These are phyloP conservation scores for Diachasmimorpha longicaudata DNA, from an alignment of 1,140 invertebrate genomes.

Conservation along the genomic window DNA sequence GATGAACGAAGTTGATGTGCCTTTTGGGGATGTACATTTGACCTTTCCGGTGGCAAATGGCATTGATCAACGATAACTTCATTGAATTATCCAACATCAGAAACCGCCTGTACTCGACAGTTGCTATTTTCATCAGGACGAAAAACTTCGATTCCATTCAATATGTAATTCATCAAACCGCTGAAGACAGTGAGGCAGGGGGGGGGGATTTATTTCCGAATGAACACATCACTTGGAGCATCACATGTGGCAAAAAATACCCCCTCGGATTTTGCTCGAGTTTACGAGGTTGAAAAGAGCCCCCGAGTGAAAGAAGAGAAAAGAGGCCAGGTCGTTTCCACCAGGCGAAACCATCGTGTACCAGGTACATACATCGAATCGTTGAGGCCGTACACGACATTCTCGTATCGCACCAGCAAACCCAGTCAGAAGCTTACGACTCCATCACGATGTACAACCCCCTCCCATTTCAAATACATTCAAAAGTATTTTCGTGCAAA, in stretches of 20 bases:
- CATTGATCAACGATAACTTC: too few species aligned
- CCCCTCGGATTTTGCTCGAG: background rate
- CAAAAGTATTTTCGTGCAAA: constrained; percentile 16
- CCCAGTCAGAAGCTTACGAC: background rate
- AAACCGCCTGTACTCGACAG: too few species aligned
- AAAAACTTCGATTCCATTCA: background rate
- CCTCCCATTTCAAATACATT: background rate
- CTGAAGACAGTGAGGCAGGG: background rate
- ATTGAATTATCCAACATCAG: too few species aligned
- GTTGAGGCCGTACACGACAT: constrained; percentile 17
- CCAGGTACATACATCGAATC: constrained; percentile 34
- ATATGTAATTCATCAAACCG: background rate
- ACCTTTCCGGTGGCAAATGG: too few species aligned
- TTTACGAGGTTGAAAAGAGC: background rate
- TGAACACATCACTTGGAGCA: background rate
- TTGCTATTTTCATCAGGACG: background rate
- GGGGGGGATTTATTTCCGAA: background rate
- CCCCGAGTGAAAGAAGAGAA: background rate
- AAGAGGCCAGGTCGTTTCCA: constrained; percentile 23
- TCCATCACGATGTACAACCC: constrained; percentile 3
- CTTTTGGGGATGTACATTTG: too few species aligned
- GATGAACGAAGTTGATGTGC: too few species aligned
- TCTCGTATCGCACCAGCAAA: constrained; percentile 6
- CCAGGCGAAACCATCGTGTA: constrained; percentile 35
- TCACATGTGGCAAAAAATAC: background rate